These are phyloP conservation scores for Eurosta solidaginis DNA, from an alignment of 1,140 invertebrate genomes.

Conservation along the genomic window DNA sequence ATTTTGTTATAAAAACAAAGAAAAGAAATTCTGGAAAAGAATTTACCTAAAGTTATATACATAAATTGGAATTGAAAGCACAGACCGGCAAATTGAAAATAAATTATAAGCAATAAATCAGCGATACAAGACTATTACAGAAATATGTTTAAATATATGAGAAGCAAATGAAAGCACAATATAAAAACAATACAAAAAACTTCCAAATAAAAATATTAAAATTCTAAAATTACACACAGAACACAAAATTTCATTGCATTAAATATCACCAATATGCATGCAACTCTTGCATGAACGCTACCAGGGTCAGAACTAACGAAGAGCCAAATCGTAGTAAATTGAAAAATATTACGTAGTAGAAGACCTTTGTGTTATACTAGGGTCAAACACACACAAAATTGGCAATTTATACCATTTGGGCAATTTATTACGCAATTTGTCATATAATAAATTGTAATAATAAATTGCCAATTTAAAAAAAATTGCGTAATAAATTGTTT, in stretches of 20 bases:
- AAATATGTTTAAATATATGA: background rate
- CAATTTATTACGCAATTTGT: too few relatives aligned
- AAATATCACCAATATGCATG: background rate
- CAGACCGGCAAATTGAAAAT: constrained; percentile 25
- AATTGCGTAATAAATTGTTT: too few relatives aligned
- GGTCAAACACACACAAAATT: too few relatives aligned
- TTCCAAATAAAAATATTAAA: background rate
- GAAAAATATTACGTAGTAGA: too few relatives aligned
- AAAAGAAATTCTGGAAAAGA: background rate
- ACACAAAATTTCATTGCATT: background rate
- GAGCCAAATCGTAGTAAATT: too few relatives aligned
- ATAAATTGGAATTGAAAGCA: constrained; percentile 24
- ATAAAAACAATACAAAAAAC: background rate
- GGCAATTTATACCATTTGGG: too few relatives aligned
- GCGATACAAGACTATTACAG: constrained; percentile 17
- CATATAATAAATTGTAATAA: too few relatives aligned
- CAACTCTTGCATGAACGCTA: background rate
- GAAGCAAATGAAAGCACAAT: background rate
- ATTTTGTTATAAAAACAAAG: background rate
- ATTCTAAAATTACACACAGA: background rate
- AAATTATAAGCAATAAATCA: constrained; percentile 17
- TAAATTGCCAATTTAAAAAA: too few relatives aligned
- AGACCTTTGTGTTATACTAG: too few relatives aligned
- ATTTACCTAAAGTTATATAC: constrained; percentile 15
- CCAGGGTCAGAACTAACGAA: too few relatives aligned